Percentiles rank a stretch among this genome's conserved stretches.
Conservation (phyloP, 2,797 vertebrate genomes). For the Chiropotes sagulatus region DNA sequence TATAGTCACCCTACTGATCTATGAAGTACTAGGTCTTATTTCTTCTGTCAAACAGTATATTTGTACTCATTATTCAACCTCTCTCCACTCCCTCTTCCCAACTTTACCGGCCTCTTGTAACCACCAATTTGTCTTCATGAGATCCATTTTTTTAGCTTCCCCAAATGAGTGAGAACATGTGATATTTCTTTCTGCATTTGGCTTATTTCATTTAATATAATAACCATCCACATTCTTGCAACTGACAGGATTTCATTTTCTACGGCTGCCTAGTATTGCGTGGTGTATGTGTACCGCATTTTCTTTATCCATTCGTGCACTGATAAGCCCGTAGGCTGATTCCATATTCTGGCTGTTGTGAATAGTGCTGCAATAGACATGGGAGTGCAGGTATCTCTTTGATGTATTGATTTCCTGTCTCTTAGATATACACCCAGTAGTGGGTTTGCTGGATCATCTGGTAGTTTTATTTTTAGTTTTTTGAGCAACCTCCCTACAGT, state of each 20-base stretch:
- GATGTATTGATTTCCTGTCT: neutral
- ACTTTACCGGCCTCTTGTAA: neutral
- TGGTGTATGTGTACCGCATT: neutral
- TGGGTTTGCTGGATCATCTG: neutral
- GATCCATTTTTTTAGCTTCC: neutral
- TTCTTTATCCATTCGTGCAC: neutral
- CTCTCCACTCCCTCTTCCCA: neutral
- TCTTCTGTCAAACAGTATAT: neutral
- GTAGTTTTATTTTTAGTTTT: neutral
- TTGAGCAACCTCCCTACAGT: neutral
- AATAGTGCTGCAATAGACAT: neutral
- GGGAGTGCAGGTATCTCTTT: neutral
- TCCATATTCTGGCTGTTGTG: neutral
- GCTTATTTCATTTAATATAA: neutral
- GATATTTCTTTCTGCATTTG: neutral
- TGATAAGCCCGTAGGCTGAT: neutral
- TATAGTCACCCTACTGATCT: neutral
- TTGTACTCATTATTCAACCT: neutral
- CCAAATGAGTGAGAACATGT: too few relatives aligned
- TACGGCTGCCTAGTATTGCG: neutral
- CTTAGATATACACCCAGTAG: neutral
- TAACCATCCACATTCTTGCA: neutral
- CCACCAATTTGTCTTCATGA: neutral
- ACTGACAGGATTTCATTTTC: neutral
- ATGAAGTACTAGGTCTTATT: neutral